phyloP scores from a whole-genome alignment of 64 coral and sea anemone genomes.

The Dendronephthya gigantea region DNA sequence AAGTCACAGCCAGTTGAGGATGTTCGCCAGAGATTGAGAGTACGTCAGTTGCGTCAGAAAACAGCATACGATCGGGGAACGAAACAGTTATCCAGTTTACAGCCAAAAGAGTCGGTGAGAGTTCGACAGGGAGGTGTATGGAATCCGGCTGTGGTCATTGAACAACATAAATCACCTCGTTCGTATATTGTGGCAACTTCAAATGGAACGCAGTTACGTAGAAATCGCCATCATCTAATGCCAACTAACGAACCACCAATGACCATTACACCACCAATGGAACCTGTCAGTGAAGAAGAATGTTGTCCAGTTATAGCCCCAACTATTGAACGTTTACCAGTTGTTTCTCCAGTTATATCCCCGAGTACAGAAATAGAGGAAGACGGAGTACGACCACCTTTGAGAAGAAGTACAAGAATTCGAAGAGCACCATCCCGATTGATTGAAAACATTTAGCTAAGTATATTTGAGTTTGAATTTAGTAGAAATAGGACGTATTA shows the following conservation, averaged over 20 bases:
- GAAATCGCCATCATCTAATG: background rate
- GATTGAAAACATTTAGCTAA: background rate
- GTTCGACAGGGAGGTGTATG: background rate
- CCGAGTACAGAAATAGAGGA: background rate
- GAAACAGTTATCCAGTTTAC: background rate
- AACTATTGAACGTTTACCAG: background rate
- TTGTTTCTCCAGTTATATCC: background rate
- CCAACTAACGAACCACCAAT: background rate
- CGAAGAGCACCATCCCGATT: background rate
- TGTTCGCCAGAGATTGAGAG: conserved; percentile 1
- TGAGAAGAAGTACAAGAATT: background rate
- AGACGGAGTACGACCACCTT: background rate
- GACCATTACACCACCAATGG: background rate
- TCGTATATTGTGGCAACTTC: conserved; percentile 9
- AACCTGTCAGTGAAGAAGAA: background rate
- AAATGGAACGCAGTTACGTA: background rate
- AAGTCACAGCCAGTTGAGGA: background rate
- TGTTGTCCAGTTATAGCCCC: background rate
- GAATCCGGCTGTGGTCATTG: conserved; percentile 6
- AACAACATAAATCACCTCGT: conserved; percentile 9
- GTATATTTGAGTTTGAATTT: too few relatives aligned
- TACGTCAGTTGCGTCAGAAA: conserved; percentile 13
- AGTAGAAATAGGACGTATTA: too few relatives aligned
- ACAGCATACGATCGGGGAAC: conserved; percentile 24
- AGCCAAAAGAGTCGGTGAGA: conserved; percentile 11